Evolutionary conservation across 2,797 vertebrate genomes (phyloP).

Genomic region (Hoplostethus mediterraneus): DNA sequence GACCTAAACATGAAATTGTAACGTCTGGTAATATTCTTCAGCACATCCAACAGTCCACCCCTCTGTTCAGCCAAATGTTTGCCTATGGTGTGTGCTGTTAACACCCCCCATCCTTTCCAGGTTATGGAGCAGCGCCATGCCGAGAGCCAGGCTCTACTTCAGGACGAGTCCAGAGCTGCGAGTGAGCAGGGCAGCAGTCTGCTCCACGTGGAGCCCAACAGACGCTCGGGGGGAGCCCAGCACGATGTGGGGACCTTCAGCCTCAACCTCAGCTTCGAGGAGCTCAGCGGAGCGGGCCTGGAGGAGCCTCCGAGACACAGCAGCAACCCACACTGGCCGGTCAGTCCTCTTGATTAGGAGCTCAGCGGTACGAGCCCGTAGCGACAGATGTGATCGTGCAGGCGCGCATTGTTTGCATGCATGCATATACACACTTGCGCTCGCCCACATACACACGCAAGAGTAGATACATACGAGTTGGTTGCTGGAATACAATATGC

Average conservation of each 20-base stretch:
- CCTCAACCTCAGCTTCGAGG: conserved; percentile 97
- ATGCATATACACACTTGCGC: background rate
- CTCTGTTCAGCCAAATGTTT: background rate
- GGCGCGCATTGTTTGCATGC: background rate
- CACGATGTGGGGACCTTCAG: conserved; percentile 82
- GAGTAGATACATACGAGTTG: background rate
- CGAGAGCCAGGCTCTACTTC: conserved; percentile 88
- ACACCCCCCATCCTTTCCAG: conserved; percentile 69
- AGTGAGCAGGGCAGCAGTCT: conserved; percentile 79
- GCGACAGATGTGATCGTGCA: conserved; percentile 5
- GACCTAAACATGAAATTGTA: background rate
- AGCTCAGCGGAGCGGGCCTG: conserved; percentile 91
- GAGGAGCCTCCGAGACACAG: conserved; percentile 89
- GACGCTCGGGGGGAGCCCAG: conserved; percentile 51
- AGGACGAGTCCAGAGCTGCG: conserved; percentile 86
- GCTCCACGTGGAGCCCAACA: conserved; percentile 56
- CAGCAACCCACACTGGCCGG: conserved; percentile 88
- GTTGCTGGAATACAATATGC: conserved; percentile 11
- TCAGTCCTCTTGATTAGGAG: conserved; percentile 58
- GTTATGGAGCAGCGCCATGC: conserved; percentile 91
- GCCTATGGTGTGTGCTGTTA: background rate
- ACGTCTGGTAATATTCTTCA: background rate
- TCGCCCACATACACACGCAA: background rate
- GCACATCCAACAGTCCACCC: background rate
- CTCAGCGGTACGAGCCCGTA: background rate